Evolutionary conservation across 2,797 vertebrate genomes (phyloP).

Genomic region (Phrynocephalus forsythii): DNA sequence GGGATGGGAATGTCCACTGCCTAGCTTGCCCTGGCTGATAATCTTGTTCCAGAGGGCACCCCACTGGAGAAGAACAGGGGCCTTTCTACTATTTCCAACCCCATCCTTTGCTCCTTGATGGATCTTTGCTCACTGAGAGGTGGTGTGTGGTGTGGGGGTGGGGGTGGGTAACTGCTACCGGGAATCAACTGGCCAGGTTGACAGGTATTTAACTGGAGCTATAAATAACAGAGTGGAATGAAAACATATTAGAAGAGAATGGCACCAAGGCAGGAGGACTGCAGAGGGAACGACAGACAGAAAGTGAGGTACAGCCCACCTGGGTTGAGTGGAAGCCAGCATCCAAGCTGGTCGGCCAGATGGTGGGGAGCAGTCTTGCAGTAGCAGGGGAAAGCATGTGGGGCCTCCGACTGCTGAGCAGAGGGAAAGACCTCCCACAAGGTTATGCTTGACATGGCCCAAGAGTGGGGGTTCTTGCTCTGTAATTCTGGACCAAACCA

Average conservation of each 20-base stretch:
- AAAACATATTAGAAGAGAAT: slow-evolving; percentile 56
- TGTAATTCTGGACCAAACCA: not conserved
- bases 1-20: not conserved
- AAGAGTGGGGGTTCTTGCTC: not conserved
- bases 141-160: slow-evolving; percentile 8
- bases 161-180: slow-evolving; percentile 49
- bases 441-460: not conserved
- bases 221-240: slow-evolving; percentile 22
- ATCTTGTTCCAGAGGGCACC: slow-evolving; percentile 44
- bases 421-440: not conserved
- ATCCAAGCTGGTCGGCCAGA: no score
- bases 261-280: slow-evolving; percentile 41
- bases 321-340: not conserved
- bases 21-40: not conserved
- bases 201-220: slow-evolving; percentile 57
- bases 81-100: slow-evolving; percentile 56
- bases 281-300: slow-evolving; percentile 48
- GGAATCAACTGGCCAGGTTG: slow-evolving; percentile 50
- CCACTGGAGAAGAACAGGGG: slow-evolving; percentile 43
- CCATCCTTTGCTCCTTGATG: slow-evolving; percentile 58
- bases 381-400: not conserved
- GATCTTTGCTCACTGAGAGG: slow-evolving; percentile 63
- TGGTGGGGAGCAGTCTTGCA: not conserved
- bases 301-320: not conserved
- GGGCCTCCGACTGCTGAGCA: no score